Evolutionary conservation across 2,113 vertebrate genomes (phyloP).

Genomic region (Hypanus sabinus): DNA sequence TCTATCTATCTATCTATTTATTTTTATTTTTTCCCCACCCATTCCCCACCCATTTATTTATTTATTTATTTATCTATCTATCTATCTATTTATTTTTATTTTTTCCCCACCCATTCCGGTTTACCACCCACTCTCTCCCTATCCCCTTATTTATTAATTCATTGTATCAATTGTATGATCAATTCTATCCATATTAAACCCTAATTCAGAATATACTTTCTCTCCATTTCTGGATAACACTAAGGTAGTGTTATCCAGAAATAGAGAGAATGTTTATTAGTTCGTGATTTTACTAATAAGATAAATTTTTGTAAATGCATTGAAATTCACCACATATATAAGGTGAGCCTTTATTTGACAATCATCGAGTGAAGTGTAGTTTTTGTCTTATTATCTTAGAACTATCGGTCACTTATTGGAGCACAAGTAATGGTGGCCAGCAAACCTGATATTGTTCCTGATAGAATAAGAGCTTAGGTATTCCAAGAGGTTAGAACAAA

Average conservation of each 20-base stretch:
- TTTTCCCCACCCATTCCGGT: too few species aligned
- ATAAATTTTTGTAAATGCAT: background rate
- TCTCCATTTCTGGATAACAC: too few species aligned
- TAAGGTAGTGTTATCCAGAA: background rate
- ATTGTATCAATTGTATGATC: background rate
- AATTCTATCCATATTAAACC: background rate
- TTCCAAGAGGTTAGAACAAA: background rate
- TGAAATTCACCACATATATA: background rate
- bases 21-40: too few species aligned
- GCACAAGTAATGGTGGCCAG: background rate
- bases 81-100: too few species aligned
- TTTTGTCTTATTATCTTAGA: background rate
- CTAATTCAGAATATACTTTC: background rate
- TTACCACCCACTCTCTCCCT: too few species aligned
- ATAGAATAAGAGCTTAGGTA: background rate
- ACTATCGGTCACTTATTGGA: background rate
- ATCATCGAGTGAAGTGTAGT: background rate
- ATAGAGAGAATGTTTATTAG: background rate
- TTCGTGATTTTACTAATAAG: background rate
- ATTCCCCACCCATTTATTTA: too few species aligned
- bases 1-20: too few species aligned
- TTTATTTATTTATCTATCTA: too few species aligned
- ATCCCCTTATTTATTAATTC: background rate
- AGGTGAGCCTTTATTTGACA: background rate
- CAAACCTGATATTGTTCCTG: background rate